These are phyloP conservation scores for Polydrusus pterygomalis DNA, from an alignment of 2,888 invertebrate species.

Conservation along the genomic window DNA sequence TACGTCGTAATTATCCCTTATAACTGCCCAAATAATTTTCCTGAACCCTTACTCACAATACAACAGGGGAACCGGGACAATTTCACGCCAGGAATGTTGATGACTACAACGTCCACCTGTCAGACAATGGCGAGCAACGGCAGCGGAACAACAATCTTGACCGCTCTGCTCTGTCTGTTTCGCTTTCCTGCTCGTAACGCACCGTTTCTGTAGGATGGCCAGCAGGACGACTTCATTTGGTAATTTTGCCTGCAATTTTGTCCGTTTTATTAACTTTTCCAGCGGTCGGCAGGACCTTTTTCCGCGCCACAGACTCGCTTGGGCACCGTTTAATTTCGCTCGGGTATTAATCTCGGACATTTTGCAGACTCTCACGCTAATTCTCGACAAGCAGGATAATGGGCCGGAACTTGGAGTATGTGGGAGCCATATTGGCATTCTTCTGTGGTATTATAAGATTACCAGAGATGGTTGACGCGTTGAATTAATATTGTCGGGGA, in stretches of 20 bases:
- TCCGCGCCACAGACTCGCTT: conserved; percentile 43
- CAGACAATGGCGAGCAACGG: not conserved
- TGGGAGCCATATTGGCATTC: conserved; percentile 30
- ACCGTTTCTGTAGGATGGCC: conserved; percentile 25
- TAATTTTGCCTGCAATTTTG: conserved; percentile 47
- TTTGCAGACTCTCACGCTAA: conserved; percentile 48
- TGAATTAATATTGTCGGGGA: conserved; percentile 21
- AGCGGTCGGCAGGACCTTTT: conserved; percentile 45
- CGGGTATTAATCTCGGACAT: conserved; percentile 48
- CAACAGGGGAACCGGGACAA: conserved; percentile 50
- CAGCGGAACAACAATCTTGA: conserved; percentile 66
- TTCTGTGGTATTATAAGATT: conserved; percentile 30
- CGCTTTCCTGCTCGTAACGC: conserved; percentile 40
- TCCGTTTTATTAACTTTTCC: conserved; percentile 55
- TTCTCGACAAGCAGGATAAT: conserved; percentile 41
- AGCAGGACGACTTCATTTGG: conserved; percentile 50
- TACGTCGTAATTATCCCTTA: not conserved
- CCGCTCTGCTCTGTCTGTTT: conserved; percentile 57
- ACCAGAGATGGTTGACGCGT: conserved; percentile 22
- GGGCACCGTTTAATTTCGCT: conserved; percentile 45
- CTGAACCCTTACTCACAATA: conserved; percentile 18
- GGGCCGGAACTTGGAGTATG: conserved; percentile 22
- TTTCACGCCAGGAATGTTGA: conserved; percentile 70
- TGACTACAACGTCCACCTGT: conserved; percentile 66
- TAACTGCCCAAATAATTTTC: not conserved